Evolutionary conservation across 2,113 vertebrate species (phyloP).

Genomic region (Dolichallabes microphthalmus): DNA sequence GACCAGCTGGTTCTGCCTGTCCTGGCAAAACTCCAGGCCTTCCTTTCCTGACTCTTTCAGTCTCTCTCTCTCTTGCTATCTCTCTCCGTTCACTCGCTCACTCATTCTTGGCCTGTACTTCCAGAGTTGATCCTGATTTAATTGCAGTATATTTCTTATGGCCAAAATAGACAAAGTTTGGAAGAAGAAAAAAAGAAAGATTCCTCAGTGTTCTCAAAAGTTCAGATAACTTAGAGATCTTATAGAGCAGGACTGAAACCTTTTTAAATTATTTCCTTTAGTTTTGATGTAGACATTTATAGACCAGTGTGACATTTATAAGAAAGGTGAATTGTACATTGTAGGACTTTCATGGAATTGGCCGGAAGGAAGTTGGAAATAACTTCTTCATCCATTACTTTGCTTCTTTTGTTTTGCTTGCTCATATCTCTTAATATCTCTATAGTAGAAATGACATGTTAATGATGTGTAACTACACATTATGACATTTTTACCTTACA

Average conservation of each 20-base stretch:
- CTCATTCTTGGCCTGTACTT: background rate
- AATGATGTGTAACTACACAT: background rate
- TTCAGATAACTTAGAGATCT: background rate
- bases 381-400: background rate
- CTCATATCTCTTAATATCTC: background rate
- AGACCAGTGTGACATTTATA: slow-evolving; percentile 16
- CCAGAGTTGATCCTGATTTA: slow-evolving; percentile 68
- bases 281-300: slow-evolving; percentile 28
- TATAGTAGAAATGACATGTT: background rate
- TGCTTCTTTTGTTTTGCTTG: background rate
- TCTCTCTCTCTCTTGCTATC: slow-evolving; percentile 42
- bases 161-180: slow-evolving; percentile 59
- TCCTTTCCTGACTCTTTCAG: slow-evolving; percentile 24
- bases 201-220: slow-evolving; percentile 20
- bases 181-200: slow-evolving; percentile 47
- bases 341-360: background rate
- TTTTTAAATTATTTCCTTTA: background rate
- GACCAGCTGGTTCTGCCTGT: slow-evolving; percentile 64
- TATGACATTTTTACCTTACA: slow-evolving; percentile 62
- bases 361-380: background rate
- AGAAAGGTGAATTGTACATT: background rate
- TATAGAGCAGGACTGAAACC: background rate
- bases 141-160: slow-evolving; percentile 67
- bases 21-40: slow-evolving; percentile 59
- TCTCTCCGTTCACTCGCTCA: slow-evolving; percentile 25